phyloP scores from a whole-genome alignment of 2,113 vertebrate genomes.

The Theristicus caerulescens region DNA sequence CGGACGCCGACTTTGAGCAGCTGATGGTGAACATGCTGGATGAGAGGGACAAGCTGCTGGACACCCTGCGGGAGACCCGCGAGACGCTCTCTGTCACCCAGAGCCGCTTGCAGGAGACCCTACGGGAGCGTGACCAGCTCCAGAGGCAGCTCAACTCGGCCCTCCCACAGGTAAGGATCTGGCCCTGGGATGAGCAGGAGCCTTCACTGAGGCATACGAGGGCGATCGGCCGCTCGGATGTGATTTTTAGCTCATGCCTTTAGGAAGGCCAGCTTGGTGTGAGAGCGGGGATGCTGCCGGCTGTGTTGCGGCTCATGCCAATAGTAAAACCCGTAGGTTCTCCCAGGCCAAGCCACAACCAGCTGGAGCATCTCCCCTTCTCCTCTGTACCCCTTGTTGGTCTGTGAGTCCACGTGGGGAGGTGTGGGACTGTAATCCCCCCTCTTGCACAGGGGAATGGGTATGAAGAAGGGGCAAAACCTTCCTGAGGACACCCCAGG shows the following conservation, averaged over 20 bases:
- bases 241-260: not conserved
- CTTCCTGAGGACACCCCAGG: not conserved
- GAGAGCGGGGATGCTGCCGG: accelerated
- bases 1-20: conserved; percentile 95
- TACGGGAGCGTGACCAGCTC: conserved; percentile 93
- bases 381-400: accelerated
- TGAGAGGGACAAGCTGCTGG: conserved; percentile 95
- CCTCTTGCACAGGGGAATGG: not conserved
- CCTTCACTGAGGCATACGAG: accelerated
- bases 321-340: not conserved
- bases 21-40: conserved; percentile 99
- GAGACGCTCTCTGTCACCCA: conserved; percentile 90
- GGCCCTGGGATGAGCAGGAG: not conserved
- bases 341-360: not conserved
- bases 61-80: conserved; percentile 92
- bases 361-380: not conserved
- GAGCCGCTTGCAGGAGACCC: conserved; percentile 89
- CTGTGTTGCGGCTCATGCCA: not conserved
- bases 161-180: conserved; percentile 88
- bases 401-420: not conserved
- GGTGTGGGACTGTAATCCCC: not conserved
- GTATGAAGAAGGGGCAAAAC: not conserved
- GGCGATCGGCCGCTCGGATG: accelerated
- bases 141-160: conserved; percentile 94
- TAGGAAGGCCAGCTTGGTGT: no score